Base-by-base conservation (phyloP, 2,797 vertebrate genomes). In the Lutjanus argentimaculatus region DNA sequence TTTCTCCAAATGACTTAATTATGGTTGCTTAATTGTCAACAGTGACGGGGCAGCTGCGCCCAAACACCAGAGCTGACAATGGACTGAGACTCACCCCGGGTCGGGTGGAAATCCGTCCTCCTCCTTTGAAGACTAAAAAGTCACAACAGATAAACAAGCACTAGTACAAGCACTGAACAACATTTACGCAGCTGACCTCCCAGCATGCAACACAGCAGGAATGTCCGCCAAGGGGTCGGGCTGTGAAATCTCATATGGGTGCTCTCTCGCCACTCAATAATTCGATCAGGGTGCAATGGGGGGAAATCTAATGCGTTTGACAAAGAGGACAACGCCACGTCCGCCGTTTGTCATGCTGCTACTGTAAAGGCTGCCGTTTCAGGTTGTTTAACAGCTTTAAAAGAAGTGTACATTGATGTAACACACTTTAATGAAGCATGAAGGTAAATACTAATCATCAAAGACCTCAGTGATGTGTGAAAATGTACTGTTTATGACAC, bases 1-100 rank as follows among this genome's bases (percentile, higher is more conserved):
- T 92, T 93, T 85, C 85, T 88, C 65, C 64, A 77, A 85, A 89
- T 62, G 49, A 82, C 85, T 89, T 91, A 88, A 94, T 92, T 87
- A 88, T 59, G 6, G 72, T 51, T 40, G 63, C 45, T 72, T 88
- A 83, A 91, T 88, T 82, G 85, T 77, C 67, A 80, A 78, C 78
- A 81, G 77, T 22, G 84, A 84, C 52, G 25, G 74, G 67, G 62
- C 77, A 53, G 85, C 79, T 61, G 85, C 21, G 77, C 21, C 71
- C 63, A 72, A 87, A 89, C 80, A 86, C 43, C 68, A 51, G 53
- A 69, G 71, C 74, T 51, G 71, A 49, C 4, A 15, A 42, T 30
- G 58, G 61, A 69, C 71, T 11, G 17, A 66, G 68, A 77, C 59
- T 83, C 68, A 75, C 58, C 66, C 58, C 2, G 10, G 22, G 72